A percentile compares a stretch with the other conserved stretches of the same genome.
Conservation (phyloP, 37 sponge, comb jelly and placozoan species). For the Axinella damicornis region DNA sequence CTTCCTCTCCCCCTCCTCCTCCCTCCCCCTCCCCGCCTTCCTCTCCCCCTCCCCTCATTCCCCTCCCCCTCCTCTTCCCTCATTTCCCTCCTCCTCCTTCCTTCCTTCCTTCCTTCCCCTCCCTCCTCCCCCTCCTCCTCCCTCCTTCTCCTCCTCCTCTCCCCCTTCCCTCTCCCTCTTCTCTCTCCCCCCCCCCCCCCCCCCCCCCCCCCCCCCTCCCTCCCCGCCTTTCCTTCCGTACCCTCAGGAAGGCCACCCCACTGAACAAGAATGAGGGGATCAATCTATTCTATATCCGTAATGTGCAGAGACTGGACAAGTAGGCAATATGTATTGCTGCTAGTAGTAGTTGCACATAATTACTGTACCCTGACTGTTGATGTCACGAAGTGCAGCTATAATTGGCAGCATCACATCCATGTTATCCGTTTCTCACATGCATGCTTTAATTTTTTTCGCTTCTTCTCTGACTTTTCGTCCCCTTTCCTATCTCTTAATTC, state of each 20-base stretch:
- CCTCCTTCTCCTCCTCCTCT: not conserved
- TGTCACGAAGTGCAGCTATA: not conserved
- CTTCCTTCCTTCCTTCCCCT: too few species aligned
- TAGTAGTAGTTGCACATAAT: too few species aligned
- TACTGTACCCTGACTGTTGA: too few species aligned
- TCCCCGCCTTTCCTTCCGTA: not conserved
- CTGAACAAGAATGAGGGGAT: constrained; percentile 94
- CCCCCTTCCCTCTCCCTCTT: not conserved
- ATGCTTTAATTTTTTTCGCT: too few species aligned
- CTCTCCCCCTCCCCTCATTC: too few species aligned
- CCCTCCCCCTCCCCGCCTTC: too few species aligned
- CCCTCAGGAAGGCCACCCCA: constrained; percentile 83
- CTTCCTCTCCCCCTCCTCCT: not conserved
- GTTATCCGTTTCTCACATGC: too few species aligned
- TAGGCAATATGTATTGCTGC: too few species aligned
- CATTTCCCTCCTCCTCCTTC: too few species aligned
- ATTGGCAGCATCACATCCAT: not conserved
- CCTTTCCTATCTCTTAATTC: too few species aligned
- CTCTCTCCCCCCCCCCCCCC: constrained; percentile 4
- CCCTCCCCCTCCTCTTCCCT: too few species aligned
- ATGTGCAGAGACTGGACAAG: constrained; percentile 84
- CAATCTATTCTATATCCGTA: constrained; percentile 84
- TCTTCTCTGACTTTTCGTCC: too few species aligned
- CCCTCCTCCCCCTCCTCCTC: not conserved
- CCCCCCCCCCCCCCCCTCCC: constrained; percentile 6